phyloP scores from a whole-genome alignment of 2,888 invertebrate species.

The Lamproptera curius region DNA sequence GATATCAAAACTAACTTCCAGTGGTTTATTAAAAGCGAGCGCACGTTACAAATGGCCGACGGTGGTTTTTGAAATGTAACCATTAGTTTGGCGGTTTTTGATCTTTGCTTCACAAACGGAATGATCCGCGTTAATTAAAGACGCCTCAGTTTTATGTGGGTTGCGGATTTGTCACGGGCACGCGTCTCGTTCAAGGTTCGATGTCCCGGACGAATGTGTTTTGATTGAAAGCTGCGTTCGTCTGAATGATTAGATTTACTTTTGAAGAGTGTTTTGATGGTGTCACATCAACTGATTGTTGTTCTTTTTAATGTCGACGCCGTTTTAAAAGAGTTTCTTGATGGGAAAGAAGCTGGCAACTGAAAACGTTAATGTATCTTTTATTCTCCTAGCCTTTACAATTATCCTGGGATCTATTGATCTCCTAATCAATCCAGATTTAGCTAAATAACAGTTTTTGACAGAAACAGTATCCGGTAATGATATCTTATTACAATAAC shows the following conservation, averaged over 20 bases:
- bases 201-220: background rate
- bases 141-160: conserved; percentile 2
- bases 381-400: too few relatives aligned
- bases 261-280: too few relatives aligned
- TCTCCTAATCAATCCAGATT: too few relatives aligned
- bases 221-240: background rate
- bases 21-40: background rate
- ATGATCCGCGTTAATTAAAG: conserved; percentile 7
- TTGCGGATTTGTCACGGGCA: background rate
- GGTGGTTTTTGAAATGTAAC: conserved; percentile 11
- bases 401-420: too few relatives aligned
- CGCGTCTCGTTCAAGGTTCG: conserved; percentile 3
- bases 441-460: too few relatives aligned
- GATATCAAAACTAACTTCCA: background rate
- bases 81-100: conserved; percentile 17
- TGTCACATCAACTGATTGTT: too few relatives aligned
- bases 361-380: too few relatives aligned
- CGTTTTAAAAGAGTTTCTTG: too few relatives aligned
- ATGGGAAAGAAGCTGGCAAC: too few relatives aligned
- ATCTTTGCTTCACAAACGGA: background rate
- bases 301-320: too few relatives aligned
- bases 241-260: background rate
- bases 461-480: too few relatives aligned
- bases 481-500: too few relatives aligned
- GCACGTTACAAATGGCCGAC: conserved; percentile 5